Conservation (phyloP, 2,888 invertebrate genomes). For the Eupeodes latifasciatus region DNA sequence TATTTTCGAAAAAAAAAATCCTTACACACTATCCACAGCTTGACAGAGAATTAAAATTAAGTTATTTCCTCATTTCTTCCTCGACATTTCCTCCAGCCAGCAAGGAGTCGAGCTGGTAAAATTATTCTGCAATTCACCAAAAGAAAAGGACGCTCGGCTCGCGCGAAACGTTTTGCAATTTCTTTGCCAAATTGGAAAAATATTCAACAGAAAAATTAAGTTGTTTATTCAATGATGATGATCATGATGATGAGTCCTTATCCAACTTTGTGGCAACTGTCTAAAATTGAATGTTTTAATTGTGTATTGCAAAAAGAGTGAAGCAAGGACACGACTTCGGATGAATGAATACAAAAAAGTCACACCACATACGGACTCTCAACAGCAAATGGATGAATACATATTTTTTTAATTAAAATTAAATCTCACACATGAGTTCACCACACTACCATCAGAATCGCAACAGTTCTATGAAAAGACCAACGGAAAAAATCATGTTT, state of each 20-base stretch:
- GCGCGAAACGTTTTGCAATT: conserved; percentile 61
- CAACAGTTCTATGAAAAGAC: conserved; percentile 34
- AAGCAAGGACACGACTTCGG: conserved; percentile 65
- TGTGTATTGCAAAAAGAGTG: conserved; percentile 56
- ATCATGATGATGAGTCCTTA: conserved; percentile 73
- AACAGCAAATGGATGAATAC: conserved; percentile 64
- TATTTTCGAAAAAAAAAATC: conserved; percentile 31
- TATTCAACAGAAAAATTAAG: conserved; percentile 76
- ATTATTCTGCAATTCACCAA: conserved; percentile 28
- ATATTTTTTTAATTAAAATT: conserved; percentile 76
- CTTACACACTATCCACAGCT: conserved; percentile 40
- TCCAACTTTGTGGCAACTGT: conserved; percentile 76
- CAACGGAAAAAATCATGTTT: conserved; percentile 58
- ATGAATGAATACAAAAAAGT: conserved; percentile 48
- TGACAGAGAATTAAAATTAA: conserved; percentile 71
- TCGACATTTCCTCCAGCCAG: conserved; percentile 62
- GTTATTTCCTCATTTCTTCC: conserved; percentile 75
- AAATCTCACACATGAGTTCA: conserved; percentile 74
- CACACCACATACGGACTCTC: conserved; percentile 20
- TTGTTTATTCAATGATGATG: conserved; percentile 75
- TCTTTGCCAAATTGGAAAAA: conserved; percentile 74
- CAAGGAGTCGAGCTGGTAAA: conserved; percentile 13
- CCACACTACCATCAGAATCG: conserved; percentile 44
- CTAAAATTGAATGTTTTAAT: conserved; percentile 76
- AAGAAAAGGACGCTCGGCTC: conserved; percentile 43